phyloP scores from a whole-genome alignment of 1,140 invertebrate genomes.

The Plodia interpunctella region DNA sequence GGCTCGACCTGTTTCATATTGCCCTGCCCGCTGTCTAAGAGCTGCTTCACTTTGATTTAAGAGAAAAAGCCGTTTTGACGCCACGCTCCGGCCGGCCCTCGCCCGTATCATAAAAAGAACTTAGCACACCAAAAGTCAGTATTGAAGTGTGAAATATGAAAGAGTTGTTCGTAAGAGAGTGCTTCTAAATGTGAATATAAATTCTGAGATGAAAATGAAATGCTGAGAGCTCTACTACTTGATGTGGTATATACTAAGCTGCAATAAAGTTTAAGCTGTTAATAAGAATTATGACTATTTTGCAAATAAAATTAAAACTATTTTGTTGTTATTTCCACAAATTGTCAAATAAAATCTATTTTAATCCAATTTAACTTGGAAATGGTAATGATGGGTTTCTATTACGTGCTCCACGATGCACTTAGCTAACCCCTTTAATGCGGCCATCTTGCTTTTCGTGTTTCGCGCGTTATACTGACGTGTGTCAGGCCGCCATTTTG shows the following conservation, averaged over 20 bases:
- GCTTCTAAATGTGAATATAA: not conserved
- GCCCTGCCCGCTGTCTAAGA: slow-evolving; percentile 59
- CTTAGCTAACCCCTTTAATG: slow-evolving; percentile 51
- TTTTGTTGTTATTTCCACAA: no score
- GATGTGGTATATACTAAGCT: no score
- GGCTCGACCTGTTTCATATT: slow-evolving; percentile 70
- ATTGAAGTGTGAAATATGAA: not conserved
- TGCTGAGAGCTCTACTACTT: no score
- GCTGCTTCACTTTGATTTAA: slow-evolving; percentile 71
- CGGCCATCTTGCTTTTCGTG: slow-evolving; percentile 63
- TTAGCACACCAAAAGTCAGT: slow-evolving; percentile 21
- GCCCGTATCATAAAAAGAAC: slow-evolving; percentile 29
- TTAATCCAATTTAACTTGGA: no score
- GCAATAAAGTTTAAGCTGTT: no score
- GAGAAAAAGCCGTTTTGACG: slow-evolving; percentile 64
- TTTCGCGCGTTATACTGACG: slow-evolving; percentile 58
- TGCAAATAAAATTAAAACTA: no score
- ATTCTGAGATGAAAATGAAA: not conserved
- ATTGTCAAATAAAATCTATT: no score
- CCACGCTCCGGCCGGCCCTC: slow-evolving; percentile 30
- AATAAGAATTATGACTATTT: no score
- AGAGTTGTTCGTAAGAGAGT: not conserved
- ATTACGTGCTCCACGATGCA: slow-evolving; percentile 22
- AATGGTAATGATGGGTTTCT: slow-evolving; percentile 17
- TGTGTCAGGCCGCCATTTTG: slow-evolving; percentile 72